Evolutionary conservation across 1,140 invertebrate genomes (phyloP).

Genomic region (Scaptodrosophila lebanonensis): DNA sequence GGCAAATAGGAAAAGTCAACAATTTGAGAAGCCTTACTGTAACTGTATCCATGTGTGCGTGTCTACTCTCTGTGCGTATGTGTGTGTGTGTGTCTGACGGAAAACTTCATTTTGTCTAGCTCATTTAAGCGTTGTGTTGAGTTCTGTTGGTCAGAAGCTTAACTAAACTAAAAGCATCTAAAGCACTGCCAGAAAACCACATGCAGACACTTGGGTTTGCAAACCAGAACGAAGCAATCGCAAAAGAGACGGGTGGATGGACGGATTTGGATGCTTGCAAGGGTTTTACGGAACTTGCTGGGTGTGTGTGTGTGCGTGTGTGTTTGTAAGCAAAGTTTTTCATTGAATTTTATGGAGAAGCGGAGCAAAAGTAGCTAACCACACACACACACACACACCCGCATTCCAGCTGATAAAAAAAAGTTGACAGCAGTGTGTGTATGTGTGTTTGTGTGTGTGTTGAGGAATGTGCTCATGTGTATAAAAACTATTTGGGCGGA

Average conservation of each 20-base stretch:
- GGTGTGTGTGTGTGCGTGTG: conserved; percentile 8
- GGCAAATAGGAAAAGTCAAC: too few species aligned
- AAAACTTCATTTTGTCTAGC: conserved; percentile 31
- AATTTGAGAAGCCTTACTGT: too few species aligned
- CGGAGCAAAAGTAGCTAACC: conserved; percentile 24
- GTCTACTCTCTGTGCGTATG: too few species aligned
- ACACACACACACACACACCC: conserved; percentile 36
- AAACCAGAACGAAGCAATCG: background rate
- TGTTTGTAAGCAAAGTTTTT: conserved; percentile 58
- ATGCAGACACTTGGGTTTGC: conserved; percentile 34
- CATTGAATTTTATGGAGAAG: conserved; percentile 60
- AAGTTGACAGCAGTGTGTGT: conserved; percentile 68
- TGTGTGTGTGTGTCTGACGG: background rate
- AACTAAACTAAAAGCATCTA: conserved; percentile 70
- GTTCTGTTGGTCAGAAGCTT: conserved; percentile 56
- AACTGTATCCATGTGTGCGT: too few species aligned
- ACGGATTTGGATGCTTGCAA: background rate
- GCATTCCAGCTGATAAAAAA: conserved; percentile 54
- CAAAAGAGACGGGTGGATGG: background rate
- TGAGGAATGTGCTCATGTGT: too few species aligned
- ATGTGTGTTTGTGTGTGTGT: conserved; percentile 5
- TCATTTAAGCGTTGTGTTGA: conserved; percentile 53
- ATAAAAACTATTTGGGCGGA: too few species aligned
- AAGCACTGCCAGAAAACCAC: conserved; percentile 48
- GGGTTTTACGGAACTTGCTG: too few species aligned